Percentiles rank a stretch among this genome's conserved stretches.
These are phyloP conservation scores for Eristalis pertinax DNA, from an alignment of 2,888 invertebrate species.

Conservation along the genomic window DNA sequence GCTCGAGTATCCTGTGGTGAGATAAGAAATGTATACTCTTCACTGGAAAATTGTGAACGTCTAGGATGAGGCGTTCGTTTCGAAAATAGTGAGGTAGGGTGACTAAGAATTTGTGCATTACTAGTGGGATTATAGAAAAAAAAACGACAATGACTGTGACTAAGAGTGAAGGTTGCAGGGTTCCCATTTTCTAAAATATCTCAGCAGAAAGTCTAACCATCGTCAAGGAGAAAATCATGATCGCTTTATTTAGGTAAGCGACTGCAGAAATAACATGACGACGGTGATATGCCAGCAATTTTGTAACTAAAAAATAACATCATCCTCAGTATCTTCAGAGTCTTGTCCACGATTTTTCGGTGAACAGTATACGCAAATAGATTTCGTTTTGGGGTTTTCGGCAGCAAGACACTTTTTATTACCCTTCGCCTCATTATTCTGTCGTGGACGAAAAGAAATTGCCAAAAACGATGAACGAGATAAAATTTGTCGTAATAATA, in stretches of 20 bases:
- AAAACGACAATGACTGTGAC: too few species aligned
- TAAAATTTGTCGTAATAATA: conserved; percentile 70
- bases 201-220: too few species aligned
- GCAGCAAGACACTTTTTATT: conserved; percentile 26
- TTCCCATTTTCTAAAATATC: too few species aligned
- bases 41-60: not conserved
- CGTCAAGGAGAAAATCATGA: too few species aligned
- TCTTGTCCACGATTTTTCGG: not conserved
- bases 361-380: conserved; percentile 24
- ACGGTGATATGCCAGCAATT: not conserved
- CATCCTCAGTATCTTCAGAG: not conserved
- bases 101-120: too few species aligned
- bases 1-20: conserved; percentile 9
- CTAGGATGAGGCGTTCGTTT: not conserved
- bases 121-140: too few species aligned
- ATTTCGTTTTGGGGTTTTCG: not conserved
- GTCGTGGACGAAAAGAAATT: conserved; percentile 54
- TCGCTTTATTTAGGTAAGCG: too few species aligned
- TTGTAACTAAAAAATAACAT: not conserved
- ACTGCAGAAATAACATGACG: too few species aligned
- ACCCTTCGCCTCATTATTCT: conserved; percentile 59
- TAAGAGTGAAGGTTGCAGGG: too few species aligned
- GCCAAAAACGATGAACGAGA: conserved; percentile 57
- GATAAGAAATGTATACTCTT: conserved; percentile 20
- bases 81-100: not conserved